Conservation (phyloP, 2,113 vertebrate genomes). For the Morone saxatilis region DNA sequence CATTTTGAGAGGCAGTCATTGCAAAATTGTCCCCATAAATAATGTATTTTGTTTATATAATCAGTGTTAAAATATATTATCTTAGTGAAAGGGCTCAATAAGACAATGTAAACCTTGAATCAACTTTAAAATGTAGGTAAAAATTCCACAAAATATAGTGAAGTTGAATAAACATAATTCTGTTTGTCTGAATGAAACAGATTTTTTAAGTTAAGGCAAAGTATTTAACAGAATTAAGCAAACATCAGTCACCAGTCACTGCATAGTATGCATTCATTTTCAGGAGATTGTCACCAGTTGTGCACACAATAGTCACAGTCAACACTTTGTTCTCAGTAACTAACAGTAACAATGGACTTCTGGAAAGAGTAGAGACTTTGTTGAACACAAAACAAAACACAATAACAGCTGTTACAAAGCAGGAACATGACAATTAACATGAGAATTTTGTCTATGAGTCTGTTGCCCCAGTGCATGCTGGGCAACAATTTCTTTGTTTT, state of each 20-base stretch:
- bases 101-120: not conserved
- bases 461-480: not conserved
- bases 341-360: not conserved
- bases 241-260: too few species aligned
- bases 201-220: not conserved
- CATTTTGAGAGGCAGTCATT: too few species aligned
- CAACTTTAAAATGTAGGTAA: not conserved
- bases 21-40: not conserved
- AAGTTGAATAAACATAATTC: not conserved
- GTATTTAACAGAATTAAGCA: not conserved
- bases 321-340: not conserved
- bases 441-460: not conserved
- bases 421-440: not conserved
- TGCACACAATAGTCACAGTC: not conserved
- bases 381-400: not conserved
- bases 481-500: too few species aligned
- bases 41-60: not conserved
- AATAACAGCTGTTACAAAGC: not conserved
- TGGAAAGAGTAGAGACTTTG: not conserved
- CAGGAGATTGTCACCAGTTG: not conserved
- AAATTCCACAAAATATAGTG: not conserved
- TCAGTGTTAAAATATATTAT: not conserved
- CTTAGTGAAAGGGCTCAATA: not conserved
- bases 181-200: not conserved
- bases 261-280: not conserved